phyloP scores from a whole-genome alignment of 2,113 vertebrate genomes.

The Hemiprocne comata region DNA sequence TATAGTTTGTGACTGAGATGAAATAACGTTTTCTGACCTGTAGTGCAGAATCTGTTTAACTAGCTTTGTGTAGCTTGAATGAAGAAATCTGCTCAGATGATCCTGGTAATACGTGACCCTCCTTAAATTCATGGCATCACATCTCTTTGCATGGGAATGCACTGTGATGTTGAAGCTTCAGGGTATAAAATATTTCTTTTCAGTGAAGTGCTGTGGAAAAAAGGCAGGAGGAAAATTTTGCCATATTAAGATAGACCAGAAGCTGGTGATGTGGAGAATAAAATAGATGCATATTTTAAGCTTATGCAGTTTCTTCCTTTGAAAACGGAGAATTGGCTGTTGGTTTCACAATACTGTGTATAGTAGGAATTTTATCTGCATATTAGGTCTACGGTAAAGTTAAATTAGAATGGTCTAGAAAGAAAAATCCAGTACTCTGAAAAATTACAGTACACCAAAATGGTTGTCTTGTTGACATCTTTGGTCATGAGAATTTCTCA shows the following conservation, averaged over 20 bases:
- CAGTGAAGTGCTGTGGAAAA: conserved; percentile 4
- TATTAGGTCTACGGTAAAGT: neutral
- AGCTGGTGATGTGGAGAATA: neutral
- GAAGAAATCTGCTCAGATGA: neutral
- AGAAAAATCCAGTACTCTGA: neutral
- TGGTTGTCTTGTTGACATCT: neutral
- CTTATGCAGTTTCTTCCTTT: neutral
- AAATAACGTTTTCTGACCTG: neutral
- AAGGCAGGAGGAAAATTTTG: conserved; percentile 5
- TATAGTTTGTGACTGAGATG: neutral
- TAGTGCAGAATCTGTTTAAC: neutral
- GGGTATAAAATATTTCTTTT: conserved; percentile 19
- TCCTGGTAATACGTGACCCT: neutral
- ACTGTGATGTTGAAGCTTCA: conserved; percentile 52
- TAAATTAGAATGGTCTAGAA: conserved; percentile 29
- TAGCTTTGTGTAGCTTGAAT: neutral
- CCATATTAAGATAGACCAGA: conserved; percentile 58
- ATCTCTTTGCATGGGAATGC: conserved; percentile 46
- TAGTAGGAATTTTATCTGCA: neutral
- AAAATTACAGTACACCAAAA: neutral
- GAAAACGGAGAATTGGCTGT: neutral
- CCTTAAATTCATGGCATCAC: conserved; percentile 15
- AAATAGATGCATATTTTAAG: neutral
- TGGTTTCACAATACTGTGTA: neutral
- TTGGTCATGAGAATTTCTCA: conserved; percentile 4